Percentiles rank a stretch among this genome's conserved stretches.
Evolutionary conservation across 92 coral and sea anemone genomes (phyloP).

Genomic region (Desmophyllum pertusum): DNA sequence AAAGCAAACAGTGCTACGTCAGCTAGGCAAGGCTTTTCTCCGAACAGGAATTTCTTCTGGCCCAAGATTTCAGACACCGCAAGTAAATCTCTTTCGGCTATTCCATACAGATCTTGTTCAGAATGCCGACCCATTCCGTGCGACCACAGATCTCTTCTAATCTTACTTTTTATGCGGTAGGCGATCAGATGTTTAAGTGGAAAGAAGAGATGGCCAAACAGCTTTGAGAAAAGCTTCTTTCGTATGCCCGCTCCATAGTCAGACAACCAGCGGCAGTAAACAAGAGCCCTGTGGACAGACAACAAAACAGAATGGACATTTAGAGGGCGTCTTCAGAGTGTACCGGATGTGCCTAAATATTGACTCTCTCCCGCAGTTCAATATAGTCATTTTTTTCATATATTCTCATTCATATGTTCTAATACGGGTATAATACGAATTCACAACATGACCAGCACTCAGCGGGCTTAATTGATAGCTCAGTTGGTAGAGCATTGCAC

Average conservation of each 20-base stretch:
- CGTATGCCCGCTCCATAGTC: conserved; percentile 47
- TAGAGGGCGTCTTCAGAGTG: no score
- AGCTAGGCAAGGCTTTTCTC: conserved; percentile 77
- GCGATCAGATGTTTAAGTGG: conserved; percentile 58
- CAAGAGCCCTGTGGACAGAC: conserved; percentile 59
- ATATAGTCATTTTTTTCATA: no score
- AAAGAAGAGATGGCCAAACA: conserved; percentile 58
- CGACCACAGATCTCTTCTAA: conserved; percentile 62
- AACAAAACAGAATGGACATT: background rate
- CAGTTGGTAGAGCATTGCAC: no score
- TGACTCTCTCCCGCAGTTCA: no score
- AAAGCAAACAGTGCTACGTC: conserved; percentile 82
- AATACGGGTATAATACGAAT: no score
- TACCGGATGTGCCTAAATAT: no score
- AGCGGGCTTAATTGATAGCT: no score
- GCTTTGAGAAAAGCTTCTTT: conserved; percentile 20
- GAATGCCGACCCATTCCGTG: conserved; percentile 93
- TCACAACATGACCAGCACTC: no score
- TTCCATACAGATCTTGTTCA: conserved; percentile 76
- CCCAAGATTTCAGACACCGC: conserved; percentile 82
- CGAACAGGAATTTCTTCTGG: conserved; percentile 79
- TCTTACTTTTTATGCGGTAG: conserved; percentile 53
- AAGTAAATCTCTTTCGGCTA: conserved; percentile 81
- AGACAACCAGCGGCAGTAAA: conserved; percentile 75
- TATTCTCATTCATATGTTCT: no score